Percentiles rank a stretch among this genome's conserved stretches.
phyloP scores from a whole-genome alignment of 2,888 invertebrate species.

The Lasioglossum lativentre region DNA sequence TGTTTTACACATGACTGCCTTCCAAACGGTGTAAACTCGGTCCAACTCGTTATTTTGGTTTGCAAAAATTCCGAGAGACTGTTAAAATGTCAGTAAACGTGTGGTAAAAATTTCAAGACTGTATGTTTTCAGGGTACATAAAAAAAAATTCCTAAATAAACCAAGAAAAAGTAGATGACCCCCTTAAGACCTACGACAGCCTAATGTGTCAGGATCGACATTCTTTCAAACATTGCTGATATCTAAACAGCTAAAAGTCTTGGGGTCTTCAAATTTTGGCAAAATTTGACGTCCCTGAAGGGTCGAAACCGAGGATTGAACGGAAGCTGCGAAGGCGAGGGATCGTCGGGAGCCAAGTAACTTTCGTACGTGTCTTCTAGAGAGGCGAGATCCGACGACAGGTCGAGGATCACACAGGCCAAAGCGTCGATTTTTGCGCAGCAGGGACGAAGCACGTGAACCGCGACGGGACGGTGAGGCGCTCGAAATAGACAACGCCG shows the following conservation, averaged over 20 bases:
- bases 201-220: neutral
- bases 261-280: neutral
- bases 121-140: too few relatives aligned
- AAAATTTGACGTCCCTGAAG: neutral
- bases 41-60: too few relatives aligned
- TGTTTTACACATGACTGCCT: too few relatives aligned
- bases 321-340: neutral
- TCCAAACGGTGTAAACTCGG: too few relatives aligned
- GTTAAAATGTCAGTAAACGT: too few relatives aligned
- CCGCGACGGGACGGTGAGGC: slow-evolving; percentile 13
- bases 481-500: slow-evolving; percentile 79
- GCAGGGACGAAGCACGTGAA: slow-evolving; percentile 36
- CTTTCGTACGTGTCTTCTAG: neutral
- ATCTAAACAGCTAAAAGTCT: neutral
- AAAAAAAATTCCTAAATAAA: too few relatives aligned
- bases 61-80: too few relatives aligned
- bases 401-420: slow-evolving; percentile 16
- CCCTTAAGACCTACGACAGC: neutral
- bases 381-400: neutral
- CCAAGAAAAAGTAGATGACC: too few relatives aligned
- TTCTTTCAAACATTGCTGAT: neutral
- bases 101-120: too few relatives aligned
- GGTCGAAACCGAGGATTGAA: neutral
- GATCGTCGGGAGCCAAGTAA: neutral
- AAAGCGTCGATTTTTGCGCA: slow-evolving; percentile 54